Percentiles rank a stretch among this genome's conserved stretches.
These are phyloP conservation scores for Neolamprologus ventralis DNA, from an alignment of 2,113 vertebrate genomes.

Conservation along the genomic window DNA sequence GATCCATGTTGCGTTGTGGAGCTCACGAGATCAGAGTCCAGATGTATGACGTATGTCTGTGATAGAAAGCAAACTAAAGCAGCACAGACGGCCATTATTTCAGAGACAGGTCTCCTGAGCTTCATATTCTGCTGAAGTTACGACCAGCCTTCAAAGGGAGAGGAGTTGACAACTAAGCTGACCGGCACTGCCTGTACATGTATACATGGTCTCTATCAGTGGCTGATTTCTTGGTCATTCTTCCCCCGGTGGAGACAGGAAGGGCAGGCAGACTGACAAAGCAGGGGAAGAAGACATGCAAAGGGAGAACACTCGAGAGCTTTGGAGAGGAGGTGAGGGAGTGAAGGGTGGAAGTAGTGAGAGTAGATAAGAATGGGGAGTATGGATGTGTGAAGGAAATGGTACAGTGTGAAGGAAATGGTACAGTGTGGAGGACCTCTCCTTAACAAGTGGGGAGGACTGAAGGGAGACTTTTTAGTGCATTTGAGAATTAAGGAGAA, in stretches of 20 bases:
- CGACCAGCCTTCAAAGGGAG: slow-evolving; percentile 12
- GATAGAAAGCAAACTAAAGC: background rate
- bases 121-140: slow-evolving; percentile 31
- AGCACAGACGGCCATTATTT: background rate
- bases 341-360: slow-evolving; percentile 2
- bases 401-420: background rate
- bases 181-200: background rate
- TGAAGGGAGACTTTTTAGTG: background rate
- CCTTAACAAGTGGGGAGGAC: background rate
- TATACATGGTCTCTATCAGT: background rate
- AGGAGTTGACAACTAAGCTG: background rate
- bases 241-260: background rate
- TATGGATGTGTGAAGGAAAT: background rate
- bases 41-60: background rate
- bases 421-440: background rate
- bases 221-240: background rate
- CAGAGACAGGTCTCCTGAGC: background rate
- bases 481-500: background rate
- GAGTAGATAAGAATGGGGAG: slow-evolving; percentile 44
- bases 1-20: background rate
- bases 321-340: slow-evolving; percentile 18
- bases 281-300: background rate
- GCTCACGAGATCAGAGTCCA: background rate
- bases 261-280: slow-evolving; percentile 2
- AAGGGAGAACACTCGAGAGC: background rate